Conservation (phyloP, 2,113 vertebrate genomes). For the Pollachius pollachius region DNA sequence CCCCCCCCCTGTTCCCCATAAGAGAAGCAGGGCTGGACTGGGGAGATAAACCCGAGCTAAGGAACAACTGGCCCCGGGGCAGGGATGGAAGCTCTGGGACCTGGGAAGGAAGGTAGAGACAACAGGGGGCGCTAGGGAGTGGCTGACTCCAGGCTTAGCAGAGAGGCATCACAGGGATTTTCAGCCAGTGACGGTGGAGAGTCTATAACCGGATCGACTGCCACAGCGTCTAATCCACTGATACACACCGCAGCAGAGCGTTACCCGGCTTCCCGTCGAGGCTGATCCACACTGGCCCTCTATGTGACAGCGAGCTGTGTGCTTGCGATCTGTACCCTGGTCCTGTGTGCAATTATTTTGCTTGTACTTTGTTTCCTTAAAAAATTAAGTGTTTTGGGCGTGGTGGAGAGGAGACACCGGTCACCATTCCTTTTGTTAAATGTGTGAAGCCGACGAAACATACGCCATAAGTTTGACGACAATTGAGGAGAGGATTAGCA, state of each 20-base stretch:
- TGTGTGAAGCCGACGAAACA: constrained; percentile 20
- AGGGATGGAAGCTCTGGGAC: constrained; percentile 30
- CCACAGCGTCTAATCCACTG: not conserved
- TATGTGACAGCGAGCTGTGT: not conserved
- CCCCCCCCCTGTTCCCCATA: constrained; percentile 14
- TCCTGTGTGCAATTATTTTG: too few relatives aligned
- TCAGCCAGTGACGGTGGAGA: not conserved
- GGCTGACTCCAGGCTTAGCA: constrained; percentile 16
- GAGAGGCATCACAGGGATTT: constrained; percentile 8
- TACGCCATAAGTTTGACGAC: constrained; percentile 32
- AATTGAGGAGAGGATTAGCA: constrained; percentile 51
- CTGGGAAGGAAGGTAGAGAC: constrained; percentile 8
- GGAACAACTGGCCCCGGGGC: constrained; percentile 32
- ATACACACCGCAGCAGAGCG: not conserved
- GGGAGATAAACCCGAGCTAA: constrained; percentile 49
- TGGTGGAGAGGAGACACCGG: not conserved
- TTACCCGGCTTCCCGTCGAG: not conserved
- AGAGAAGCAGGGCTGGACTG: constrained; percentile 41
- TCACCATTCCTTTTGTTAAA: constrained; percentile 6
- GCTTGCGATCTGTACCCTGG: too few relatives aligned
- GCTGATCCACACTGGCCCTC: not conserved
- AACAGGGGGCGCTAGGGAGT: constrained; percentile 1
- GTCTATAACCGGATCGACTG: not conserved
- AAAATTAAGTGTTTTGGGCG: too few relatives aligned
- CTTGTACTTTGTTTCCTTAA: too few relatives aligned